Percentiles rank a stretch among this genome's conserved stretches.
Conservation (phyloP, 1,140 invertebrate genomes). For the Amphibalanus amphitrite region DNA sequence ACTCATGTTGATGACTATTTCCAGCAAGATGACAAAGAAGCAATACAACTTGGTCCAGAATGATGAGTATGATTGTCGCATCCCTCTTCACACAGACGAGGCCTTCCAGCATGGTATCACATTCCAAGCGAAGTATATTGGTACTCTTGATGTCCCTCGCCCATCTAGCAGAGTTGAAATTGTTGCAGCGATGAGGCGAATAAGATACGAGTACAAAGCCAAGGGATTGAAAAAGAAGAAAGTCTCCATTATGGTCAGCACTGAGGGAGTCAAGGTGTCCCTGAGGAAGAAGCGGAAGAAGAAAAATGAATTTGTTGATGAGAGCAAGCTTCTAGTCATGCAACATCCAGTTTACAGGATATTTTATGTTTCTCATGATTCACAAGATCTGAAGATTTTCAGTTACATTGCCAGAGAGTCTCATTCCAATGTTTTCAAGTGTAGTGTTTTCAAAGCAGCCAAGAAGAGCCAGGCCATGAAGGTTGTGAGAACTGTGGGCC, state of each 20-base stretch:
- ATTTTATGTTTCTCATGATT: slow-evolving; percentile 99
- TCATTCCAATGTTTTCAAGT: slow-evolving; percentile 87
- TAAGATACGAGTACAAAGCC: background rate
- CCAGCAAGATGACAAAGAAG: no score
- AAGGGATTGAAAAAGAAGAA: background rate
- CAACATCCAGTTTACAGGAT: slow-evolving; percentile 96
- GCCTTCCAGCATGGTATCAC: background rate
- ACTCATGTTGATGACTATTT: no score
- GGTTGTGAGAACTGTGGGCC: background rate
- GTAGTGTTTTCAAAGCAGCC: slow-evolving; percentile 96
- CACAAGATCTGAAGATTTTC: slow-evolving; percentile 96
- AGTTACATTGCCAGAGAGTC: slow-evolving; percentile 95
- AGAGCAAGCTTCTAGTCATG: slow-evolving; percentile 60
- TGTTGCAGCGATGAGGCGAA: background rate
- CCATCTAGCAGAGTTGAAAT: background rate
- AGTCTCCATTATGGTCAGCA: background rate
- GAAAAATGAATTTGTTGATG: slow-evolving; percentile 30
- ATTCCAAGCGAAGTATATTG: background rate
- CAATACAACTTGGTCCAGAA: background rate
- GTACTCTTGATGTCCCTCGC: background rate
- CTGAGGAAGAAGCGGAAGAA: background rate
- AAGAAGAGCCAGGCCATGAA: slow-evolving; percentile 47
- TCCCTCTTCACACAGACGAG: background rate
- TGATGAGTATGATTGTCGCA: background rate
- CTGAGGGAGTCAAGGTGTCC: background rate